phyloP scores from a whole-genome alignment of 2,797 vertebrate species.

The Lemur catta region DNA sequence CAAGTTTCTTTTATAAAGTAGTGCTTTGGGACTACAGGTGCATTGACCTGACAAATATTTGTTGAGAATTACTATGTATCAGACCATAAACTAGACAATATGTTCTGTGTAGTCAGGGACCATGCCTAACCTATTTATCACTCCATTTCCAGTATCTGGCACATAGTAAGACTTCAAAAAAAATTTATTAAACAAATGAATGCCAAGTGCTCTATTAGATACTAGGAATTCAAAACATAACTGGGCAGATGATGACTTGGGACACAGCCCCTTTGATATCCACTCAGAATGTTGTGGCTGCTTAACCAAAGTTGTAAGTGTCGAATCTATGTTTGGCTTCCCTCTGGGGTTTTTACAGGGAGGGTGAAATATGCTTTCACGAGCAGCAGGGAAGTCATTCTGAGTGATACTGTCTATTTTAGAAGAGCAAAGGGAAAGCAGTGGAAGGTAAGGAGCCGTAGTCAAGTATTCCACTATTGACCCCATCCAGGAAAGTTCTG shows the following conservation, averaged over 20 bases:
- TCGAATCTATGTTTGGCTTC: neutral
- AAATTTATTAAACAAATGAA: slow-evolving; percentile 20
- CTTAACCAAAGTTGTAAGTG: neutral
- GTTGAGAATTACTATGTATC: neutral
- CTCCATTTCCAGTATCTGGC: slow-evolving; percentile 8
- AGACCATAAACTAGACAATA: neutral
- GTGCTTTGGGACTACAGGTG: neutral
- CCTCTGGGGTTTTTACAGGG: neutral
- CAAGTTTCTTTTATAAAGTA: slow-evolving; percentile 1
- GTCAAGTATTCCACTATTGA: neutral
- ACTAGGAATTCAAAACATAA: neutral
- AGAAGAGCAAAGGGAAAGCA: neutral
- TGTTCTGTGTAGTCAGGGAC: neutral
- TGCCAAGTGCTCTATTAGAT: neutral
- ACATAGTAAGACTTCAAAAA: slow-evolving; percentile 26
- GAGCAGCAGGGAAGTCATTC: neutral
- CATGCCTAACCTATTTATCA: neutral
- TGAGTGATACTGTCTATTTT: neutral
- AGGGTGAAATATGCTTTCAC: neutral
- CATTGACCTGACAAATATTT: neutral
- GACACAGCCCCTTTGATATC: neutral
- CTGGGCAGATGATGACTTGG: neutral
- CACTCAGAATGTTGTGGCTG: neutral
- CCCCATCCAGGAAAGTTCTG: neutral
- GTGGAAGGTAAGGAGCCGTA: neutral